Percentiles rank a stretch among this genome's conserved stretches.
Conservation (phyloP, 2,888 invertebrate genomes). For the Callinectes sapidus region DNA sequence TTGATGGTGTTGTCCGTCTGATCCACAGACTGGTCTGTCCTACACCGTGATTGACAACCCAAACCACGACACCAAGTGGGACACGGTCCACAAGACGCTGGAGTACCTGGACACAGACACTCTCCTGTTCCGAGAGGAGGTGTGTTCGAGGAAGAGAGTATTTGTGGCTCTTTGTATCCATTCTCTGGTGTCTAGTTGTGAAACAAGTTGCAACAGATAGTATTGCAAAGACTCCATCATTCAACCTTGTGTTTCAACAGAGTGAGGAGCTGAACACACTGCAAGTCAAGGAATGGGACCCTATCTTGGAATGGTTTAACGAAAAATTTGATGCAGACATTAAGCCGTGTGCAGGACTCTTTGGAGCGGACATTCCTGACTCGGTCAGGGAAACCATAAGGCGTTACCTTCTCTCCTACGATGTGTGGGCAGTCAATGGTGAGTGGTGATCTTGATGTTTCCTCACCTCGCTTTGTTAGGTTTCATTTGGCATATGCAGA, state of each 20-base stretch:
- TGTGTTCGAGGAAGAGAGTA: conserved; percentile 73
- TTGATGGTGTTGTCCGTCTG: conserved; percentile 18
- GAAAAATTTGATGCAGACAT: conserved; percentile 85
- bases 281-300: conserved; percentile 91
- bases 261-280: conserved; percentile 85
- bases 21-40: conserved; percentile 86
- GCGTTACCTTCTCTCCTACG: conserved; percentile 88
- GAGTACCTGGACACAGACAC: conserved; percentile 90
- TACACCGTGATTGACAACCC: conserved; percentile 96
- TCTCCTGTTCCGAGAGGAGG: conserved; percentile 83
- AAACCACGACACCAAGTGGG: conserved; percentile 84
- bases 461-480: neutral
- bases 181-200: neutral
- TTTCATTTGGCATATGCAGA: too few relatives aligned
- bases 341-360: conserved; percentile 83
- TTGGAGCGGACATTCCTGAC: conserved; percentile 82
- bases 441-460: neutral
- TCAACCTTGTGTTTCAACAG: conserved; percentile 79
- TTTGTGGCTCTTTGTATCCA: neutral
- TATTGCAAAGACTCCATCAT: neutral
- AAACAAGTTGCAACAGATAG: neutral
- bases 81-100: conserved; percentile 86
- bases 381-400: conserved; percentile 83
- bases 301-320: conserved; percentile 92
- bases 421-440: conserved; percentile 89